Evolutionary conservation across 1,140 invertebrate species (phyloP).

Genomic region (Papilio glaucus): DNA sequence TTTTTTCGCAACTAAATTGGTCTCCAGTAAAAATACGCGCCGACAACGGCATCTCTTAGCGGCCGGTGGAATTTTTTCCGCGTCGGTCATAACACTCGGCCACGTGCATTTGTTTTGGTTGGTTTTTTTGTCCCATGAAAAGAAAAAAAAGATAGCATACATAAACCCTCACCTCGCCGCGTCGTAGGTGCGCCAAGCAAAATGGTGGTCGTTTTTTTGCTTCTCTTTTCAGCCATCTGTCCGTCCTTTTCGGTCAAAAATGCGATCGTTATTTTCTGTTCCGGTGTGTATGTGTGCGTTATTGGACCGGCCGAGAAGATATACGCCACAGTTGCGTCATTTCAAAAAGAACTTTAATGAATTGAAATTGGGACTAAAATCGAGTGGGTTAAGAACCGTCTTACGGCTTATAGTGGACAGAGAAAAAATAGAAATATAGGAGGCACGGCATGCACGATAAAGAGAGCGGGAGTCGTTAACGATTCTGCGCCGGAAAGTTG

Average conservation of each 20-base stretch:
- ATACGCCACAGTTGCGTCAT: conserved; percentile 53
- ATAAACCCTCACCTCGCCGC: conserved; percentile 75
- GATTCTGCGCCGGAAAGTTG: conserved; percentile 83
- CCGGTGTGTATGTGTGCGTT: conserved; percentile 79
- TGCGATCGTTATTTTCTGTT: conserved; percentile 84
- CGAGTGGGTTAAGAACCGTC: conserved; percentile 52
- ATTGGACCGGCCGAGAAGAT: conserved; percentile 58
- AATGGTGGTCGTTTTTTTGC: conserved; percentile 83
- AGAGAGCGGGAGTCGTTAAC: conserved; percentile 82
- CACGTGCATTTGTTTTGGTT: conserved; percentile 84
- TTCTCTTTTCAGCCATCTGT: conserved; percentile 83
- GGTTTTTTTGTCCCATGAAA: conserved; percentile 70
- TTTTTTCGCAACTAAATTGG: conserved; percentile 77
- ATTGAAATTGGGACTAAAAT: conserved; percentile 43
- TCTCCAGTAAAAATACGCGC: conserved; percentile 67
- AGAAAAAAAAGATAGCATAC: conserved; percentile 78
- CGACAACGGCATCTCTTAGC: conserved; percentile 80
- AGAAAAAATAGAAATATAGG: conserved; percentile 84
- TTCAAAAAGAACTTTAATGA: conserved; percentile 41
- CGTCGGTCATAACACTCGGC: conserved; percentile 80
- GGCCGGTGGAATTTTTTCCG: conserved; percentile 70
- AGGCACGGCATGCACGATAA: conserved; percentile 80
- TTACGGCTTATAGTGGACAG: conserved; percentile 76
- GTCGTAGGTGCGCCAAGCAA: conserved; percentile 80
- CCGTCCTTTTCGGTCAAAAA: conserved; percentile 83